Base-by-base conservation (phyloP, 2,113 vertebrate species). In the Choloepus hoffmanni region DNA sequence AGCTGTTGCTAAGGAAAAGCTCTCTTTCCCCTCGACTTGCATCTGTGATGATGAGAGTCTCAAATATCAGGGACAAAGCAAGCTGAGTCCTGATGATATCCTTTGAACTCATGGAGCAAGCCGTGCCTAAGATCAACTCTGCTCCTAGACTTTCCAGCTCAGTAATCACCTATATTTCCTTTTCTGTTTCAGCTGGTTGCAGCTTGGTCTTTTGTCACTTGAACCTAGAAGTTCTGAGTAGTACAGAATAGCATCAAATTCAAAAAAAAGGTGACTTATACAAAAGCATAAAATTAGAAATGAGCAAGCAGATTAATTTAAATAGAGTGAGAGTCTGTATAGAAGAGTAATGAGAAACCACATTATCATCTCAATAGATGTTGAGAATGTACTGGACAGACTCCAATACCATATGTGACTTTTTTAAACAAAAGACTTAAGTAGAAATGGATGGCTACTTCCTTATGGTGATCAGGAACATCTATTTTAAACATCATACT, bases 251-350 rank as follows among this genome's bases (percentile, higher is more conserved):
- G 2, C 19, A 79, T 74, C n/a, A 50, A 93, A 53, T 87, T 14
- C 30, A 92, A 83, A 50, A 45, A 26, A 50, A 53, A 26, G 19
- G 8, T 70, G 30, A 82, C 83, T 92, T 77, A 92, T 19, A 89
- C 55, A 87, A 88, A 74, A 85, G 53, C 28, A 96, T 82, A 94
- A 67, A 78, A 72, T 82, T 96, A 50, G 36, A 95, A 93, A 87
- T 95, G 40, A 97, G 72, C 70, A 92, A 87, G 14, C 53, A 92
- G 60, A 85, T 95, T 95, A 95, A 96, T 96, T 94, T 95, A 96
- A 90, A 48, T 76, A 50, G 43, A 65, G 15, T 89, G 36, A 96
- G 40, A 87, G 85, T 88, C 82, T 76, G 36, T 58, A 87, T 72
- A 92, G 53, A 30, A 95, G 36, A 86, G 33, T 94, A 97, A 96